Conservation (phyloP, 2,797 vertebrate species). For the Sus cebifrons region DNA sequence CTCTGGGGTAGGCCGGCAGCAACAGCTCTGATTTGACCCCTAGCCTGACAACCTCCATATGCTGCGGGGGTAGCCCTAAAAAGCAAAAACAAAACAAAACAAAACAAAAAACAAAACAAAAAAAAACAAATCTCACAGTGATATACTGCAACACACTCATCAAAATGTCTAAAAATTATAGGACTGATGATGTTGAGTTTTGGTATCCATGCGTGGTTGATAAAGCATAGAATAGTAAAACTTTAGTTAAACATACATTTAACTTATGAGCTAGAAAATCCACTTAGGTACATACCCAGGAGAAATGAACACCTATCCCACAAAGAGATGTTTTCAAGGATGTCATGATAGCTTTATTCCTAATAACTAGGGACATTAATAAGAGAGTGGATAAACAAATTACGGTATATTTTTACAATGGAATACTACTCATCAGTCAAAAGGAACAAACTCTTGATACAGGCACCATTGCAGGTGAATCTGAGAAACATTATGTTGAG, state of each 20-base stretch:
- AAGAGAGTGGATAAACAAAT: neutral
- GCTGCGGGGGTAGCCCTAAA: too few species aligned
- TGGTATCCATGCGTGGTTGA: neutral
- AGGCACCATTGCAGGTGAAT: neutral
- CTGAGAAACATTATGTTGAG: neutral
- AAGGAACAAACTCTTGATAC: neutral
- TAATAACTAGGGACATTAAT: neutral
- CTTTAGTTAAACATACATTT: neutral
- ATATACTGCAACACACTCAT: neutral
- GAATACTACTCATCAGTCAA: neutral
- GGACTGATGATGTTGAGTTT: neutral
- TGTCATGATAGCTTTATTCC: neutral
- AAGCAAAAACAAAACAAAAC: too few species aligned
- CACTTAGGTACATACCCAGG: neutral
- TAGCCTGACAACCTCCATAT: too few species aligned
- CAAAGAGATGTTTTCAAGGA: neutral
- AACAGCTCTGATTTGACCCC: too few species aligned
- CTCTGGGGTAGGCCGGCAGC: too few species aligned
- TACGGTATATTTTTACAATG: neutral
- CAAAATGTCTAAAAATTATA: neutral
- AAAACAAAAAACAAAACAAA: too few species aligned
- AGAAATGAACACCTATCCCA: neutral
- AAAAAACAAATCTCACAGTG: too few species aligned
- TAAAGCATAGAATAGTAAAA: neutral
- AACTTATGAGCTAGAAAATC: neutral